A percentile compares a stretch with the other conserved stretches of the same genome.
Conservation (phyloP, 2,888 invertebrate species). For the Rhaphigaster nebulosa region DNA sequence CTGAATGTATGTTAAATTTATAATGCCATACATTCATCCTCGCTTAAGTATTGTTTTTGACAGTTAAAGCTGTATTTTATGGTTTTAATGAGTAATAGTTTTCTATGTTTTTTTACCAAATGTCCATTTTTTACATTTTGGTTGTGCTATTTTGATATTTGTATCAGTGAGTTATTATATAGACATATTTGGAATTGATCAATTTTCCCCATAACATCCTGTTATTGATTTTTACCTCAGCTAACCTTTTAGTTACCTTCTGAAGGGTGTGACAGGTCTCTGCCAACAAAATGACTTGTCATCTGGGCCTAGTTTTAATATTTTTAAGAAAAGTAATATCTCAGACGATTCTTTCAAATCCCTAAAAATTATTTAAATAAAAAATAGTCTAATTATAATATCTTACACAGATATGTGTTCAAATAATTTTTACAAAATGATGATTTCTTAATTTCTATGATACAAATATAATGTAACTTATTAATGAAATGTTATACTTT, state of each 20-base stretch:
- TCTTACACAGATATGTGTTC: not conserved
- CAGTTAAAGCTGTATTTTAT: not conserved
- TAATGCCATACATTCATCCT: not conserved
- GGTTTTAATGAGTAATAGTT: not conserved
- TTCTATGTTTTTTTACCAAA: not conserved
- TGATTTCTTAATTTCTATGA: not conserved
- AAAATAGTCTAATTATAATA: not conserved
- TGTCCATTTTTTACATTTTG: not conserved
- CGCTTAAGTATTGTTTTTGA: not conserved
- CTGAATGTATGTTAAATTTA: not conserved
- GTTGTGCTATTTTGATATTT: not conserved
- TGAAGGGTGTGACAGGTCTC: constrained; percentile 55
- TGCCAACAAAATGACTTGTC: constrained; percentile 4
- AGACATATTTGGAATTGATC: not conserved
- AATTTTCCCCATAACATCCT: constrained; percentile 15
- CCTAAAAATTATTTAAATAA: not conserved
- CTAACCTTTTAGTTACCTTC: constrained; percentile 50
- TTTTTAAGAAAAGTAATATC: not conserved
- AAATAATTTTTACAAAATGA: not conserved
- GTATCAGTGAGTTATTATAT: not conserved
- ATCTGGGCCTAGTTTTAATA: not conserved
- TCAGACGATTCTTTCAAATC: not conserved
- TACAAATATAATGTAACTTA: not conserved
- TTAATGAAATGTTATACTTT: not conserved
- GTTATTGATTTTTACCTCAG: constrained; percentile 47